Evolutionary conservation across 1,140 invertebrate species (phyloP), one percentile per base, ranked within the genome.

Genomic region (Zaprionus davidi): DNA sequence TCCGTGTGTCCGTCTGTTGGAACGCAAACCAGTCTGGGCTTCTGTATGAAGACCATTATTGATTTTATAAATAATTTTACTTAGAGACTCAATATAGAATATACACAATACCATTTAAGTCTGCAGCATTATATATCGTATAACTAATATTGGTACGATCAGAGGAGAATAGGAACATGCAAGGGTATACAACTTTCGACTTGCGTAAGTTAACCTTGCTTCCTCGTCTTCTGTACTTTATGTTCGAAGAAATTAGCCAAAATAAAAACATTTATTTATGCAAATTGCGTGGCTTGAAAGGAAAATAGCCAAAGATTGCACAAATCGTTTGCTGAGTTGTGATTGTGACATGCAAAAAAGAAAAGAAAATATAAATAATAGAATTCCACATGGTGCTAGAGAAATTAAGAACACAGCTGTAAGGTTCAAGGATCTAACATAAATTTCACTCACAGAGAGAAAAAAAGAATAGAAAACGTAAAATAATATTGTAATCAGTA

Each of bases 401-500:
- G n/a, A 9, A 22, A 5, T 5, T 20, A 15, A 17, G 41, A 41
- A 34, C 72, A 68, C 38, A 55, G 49, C 41, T 62, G 24, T 17
- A 24, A 65, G 31, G 13, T 36, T 55, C 22, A 51, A 41, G 71
- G 28, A 22, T 13, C 5, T 13, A 38, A 72, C 31, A 66, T 56
- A 70, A 75, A 64, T 78, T 2, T 22, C 2, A 2, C 38, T 57
- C 44, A 44, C 28, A 44, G 38, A 20, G 24, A 44, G 6, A 44
- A 44, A n/a, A 46, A 22, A 36, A 44, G 24, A n/a, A 46, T 58
- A 28, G 20, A 51, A 74, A 73, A 69, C 60, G 59, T 64, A 41
- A 71, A 76, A 76, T 76, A 76, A 71, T 71, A 75, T 69, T 78
- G 59, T 64, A 74, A 78, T 53, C 72, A 82, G 49, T 62, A 17